Conservation (phyloP, 2,888 invertebrate genomes). For the Apamea sordens region DNA sequence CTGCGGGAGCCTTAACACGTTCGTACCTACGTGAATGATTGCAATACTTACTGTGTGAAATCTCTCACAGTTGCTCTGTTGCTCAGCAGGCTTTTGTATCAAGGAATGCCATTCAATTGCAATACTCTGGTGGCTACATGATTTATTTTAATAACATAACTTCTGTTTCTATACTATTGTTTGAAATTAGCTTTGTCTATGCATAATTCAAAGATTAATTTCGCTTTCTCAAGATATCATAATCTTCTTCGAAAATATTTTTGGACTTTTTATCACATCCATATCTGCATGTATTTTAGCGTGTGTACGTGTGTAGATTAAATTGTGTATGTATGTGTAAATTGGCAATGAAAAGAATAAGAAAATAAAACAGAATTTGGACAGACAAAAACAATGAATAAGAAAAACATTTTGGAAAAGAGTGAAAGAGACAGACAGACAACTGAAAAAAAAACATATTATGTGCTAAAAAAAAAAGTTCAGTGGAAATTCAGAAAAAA, state of each 20-base stretch:
- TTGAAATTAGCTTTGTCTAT: neutral
- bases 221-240: constrained; percentile 13
- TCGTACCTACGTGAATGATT: constrained; percentile 3
- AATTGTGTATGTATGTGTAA: constrained; percentile 46
- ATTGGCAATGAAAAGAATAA: constrained; percentile 48
- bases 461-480: constrained; percentile 17
- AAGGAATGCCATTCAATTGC: constrained; percentile 22
- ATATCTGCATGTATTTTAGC: constrained; percentile 55
- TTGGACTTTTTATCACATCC: constrained; percentile 59
- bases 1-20: neutral
- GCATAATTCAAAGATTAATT: neutral
- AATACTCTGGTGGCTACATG: neutral
- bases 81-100: constrained; percentile 29
- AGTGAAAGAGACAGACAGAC: constrained; percentile 36
- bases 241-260: constrained; percentile 26
- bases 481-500: neutral
- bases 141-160: neutral
- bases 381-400: constrained; percentile 34
- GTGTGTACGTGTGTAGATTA: constrained; percentile 55
- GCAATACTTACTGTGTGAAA: constrained; percentile 26
- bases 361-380: constrained; percentile 27
- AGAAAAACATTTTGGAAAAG: constrained; percentile 34
- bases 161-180: constrained; percentile 8
- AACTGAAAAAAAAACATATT: constrained; percentile 28
- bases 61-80: constrained; percentile 25